These are phyloP conservation scores for Sitta carolinensis DNA, from an alignment of 2,797 vertebrate species.

Conservation along the genomic window DNA sequence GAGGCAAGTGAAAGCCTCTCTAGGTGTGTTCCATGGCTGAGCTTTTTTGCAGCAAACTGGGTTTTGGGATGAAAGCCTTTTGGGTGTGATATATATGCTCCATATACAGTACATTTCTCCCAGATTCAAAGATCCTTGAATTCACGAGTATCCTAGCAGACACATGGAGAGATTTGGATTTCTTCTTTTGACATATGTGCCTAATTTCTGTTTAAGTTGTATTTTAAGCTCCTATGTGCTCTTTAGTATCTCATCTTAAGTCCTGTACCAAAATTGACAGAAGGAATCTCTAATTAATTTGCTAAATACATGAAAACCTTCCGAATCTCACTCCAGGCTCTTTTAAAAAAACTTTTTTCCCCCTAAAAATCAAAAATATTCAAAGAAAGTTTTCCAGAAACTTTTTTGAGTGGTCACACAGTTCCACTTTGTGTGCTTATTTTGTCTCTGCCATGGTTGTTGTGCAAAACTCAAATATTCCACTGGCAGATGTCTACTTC, in stretches of 20 bases:
- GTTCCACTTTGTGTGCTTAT: background rate
- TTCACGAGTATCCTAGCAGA: background rate
- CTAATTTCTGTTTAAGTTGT: constrained; percentile 8
- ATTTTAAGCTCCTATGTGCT: background rate
- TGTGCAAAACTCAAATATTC: background rate
- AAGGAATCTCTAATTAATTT: background rate
- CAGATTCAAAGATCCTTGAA: background rate
- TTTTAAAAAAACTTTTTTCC: background rate
- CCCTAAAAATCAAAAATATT: background rate
- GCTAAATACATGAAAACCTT: background rate
- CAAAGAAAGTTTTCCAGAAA: background rate
- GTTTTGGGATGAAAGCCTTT: background rate
- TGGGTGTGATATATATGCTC: background rate
- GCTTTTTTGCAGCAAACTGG: background rate
- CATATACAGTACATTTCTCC: background rate
- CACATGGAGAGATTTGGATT: background rate
- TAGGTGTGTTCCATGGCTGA: background rate
- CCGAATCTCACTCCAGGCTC: background rate
- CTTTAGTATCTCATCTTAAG: background rate
- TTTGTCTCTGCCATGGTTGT: background rate
- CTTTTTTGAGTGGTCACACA: background rate
- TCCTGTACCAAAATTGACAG: background rate
- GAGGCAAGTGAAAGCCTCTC: background rate
- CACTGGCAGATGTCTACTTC: background rate
- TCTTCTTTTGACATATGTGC: background rate